Evolutionary conservation across 2,113 vertebrate genomes (phyloP).

Genomic region (Eupsittula cactorum): DNA sequence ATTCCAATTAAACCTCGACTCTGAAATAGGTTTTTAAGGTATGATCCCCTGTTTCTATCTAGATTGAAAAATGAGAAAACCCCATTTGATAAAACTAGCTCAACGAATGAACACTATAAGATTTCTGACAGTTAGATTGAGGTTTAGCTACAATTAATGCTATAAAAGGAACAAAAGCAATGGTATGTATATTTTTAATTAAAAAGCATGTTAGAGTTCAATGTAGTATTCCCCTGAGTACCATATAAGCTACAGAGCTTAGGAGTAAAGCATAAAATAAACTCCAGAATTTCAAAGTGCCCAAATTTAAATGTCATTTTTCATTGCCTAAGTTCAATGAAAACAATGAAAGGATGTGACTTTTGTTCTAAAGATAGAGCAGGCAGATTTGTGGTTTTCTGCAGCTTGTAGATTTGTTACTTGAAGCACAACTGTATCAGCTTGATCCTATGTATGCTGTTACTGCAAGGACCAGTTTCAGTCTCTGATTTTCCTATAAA

Average conservation of each 20-base stretch:
- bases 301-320: constrained; percentile 42
- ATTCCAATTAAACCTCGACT: not conserved
- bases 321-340: constrained; percentile 37
- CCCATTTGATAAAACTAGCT: not conserved
- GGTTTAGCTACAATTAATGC: not conserved
- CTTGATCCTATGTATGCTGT: not conserved
- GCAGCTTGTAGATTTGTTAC: not conserved
- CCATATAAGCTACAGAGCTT: not conserved
- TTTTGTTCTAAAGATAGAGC: constrained; percentile 58
- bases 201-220: not conserved
- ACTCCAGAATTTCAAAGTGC: constrained; percentile 5
- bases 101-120: not conserved
- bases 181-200: not conserved
- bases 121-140: not conserved
- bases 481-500: not conserved
- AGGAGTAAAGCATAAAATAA: not conserved
- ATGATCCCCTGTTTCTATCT: not conserved
- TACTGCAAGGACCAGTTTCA: not conserved
- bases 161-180: not conserved
- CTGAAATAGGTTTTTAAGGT: not conserved
- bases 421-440: not conserved
- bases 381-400: constrained; percentile 38
- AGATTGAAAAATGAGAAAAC: not conserved
- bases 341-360: constrained; percentile 69
- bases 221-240: not conserved